Evolutionary conservation across 2,888 invertebrate species (phyloP).

Genomic region (Tanytarsus gracilentus): DNA sequence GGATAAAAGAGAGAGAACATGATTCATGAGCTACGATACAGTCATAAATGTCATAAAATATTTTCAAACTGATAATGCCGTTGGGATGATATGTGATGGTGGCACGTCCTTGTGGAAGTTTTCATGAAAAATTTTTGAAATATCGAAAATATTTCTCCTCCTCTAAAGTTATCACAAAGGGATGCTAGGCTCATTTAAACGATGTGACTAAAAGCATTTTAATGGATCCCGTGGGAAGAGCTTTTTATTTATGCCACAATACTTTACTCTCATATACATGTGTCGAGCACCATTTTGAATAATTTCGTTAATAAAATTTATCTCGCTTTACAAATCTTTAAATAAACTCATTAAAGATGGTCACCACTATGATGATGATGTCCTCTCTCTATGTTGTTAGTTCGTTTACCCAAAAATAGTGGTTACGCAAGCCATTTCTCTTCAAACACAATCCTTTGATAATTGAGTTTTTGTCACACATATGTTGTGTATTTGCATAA

Average conservation of each 20-base stretch:
- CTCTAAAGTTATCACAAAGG: neutral
- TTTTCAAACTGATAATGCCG: too few relatives aligned
- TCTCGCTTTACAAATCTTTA: too few relatives aligned
- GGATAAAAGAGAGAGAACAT: neutral
- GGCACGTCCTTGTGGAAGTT: too few relatives aligned
- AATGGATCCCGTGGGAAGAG: slow-evolving; percentile 11
- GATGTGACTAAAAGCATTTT: slow-evolving; percentile 26
- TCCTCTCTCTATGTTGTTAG: too few relatives aligned
- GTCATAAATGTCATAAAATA: slow-evolving; percentile 26
- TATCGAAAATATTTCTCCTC: neutral
- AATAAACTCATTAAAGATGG: too few relatives aligned
- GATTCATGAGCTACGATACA: slow-evolving; percentile 27
- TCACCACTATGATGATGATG: too few relatives aligned
- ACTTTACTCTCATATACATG: neutral
- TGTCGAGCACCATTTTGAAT: neutral
- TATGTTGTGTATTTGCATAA: neutral
- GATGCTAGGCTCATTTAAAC: slow-evolving; percentile 17
- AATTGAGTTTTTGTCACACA: neutral
- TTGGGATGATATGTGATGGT: too few relatives aligned
- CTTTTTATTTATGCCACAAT: neutral
- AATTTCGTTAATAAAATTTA: too few relatives aligned
- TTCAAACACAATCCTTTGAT: neutral
- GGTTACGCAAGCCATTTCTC: neutral
- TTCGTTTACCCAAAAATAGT: neutral
- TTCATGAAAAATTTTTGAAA: too few relatives aligned